Evolutionary conservation across 2,113 vertebrate genomes (phyloP).

Genomic region (Platycercus adscitus): DNA sequence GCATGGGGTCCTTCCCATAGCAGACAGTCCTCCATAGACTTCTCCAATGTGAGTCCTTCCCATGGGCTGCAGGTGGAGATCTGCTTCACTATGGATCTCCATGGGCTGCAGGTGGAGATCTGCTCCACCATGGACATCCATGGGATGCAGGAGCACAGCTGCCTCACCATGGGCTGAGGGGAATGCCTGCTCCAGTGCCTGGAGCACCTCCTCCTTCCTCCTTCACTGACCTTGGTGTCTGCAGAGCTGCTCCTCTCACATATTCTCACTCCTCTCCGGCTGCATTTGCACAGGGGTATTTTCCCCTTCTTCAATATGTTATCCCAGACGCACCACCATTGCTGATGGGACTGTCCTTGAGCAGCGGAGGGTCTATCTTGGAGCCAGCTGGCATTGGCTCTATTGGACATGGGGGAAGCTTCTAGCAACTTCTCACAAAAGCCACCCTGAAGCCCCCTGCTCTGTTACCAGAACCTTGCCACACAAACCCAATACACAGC

Average conservation of each 20-base stretch:
- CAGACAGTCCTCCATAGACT: neutral
- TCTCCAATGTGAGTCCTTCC: neutral
- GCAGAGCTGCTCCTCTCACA: neutral
- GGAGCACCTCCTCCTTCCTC: neutral
- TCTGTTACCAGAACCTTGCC: neutral
- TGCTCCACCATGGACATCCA: neutral
- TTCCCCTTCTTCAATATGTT: neutral
- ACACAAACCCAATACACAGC: neutral
- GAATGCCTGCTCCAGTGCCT: neutral
- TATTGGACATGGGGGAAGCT: neutral
- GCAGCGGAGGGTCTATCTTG: accelerated
- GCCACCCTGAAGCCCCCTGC: neutral
- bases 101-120: neutral
- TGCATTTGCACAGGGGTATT: neutral
- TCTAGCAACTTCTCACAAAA: neutral
- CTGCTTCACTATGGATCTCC: neutral
- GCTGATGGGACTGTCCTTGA: neutral
- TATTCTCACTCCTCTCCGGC: neutral
- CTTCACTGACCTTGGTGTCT: neutral
- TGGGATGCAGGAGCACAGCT: neutral
- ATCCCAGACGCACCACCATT: accelerated
- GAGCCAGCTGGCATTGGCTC: neutral
- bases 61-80: neutral
- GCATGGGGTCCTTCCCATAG: accelerated
- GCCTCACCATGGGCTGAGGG: neutral